Evolutionary conservation across 37 sponge, comb jelly and placozoan species (phyloP).

Genomic region (Spongilla lacustris): DNA sequence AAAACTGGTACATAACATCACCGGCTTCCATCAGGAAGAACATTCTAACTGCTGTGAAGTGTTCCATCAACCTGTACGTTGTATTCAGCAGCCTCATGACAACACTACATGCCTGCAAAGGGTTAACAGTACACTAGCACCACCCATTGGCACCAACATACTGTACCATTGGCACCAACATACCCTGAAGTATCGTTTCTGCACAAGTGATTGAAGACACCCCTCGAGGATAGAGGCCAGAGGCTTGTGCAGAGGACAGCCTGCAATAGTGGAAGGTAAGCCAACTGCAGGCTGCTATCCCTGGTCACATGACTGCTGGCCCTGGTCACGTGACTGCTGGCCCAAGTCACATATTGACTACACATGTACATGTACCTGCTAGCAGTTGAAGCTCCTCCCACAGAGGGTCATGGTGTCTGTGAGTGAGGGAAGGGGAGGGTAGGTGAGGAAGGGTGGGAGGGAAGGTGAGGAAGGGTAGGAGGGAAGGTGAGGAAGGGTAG

Average conservation of each 20-base stretch:
- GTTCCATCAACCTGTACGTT: slow-evolving; percentile 33
- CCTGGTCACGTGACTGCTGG: not conserved
- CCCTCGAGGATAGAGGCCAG: slow-evolving; percentile 13
- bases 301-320: not conserved
- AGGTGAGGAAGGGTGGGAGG: not conserved
- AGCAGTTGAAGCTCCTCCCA: not conserved
- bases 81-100: slow-evolving; percentile 34
- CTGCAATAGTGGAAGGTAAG: not conserved
- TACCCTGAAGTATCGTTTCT: slow-evolving; percentile 10
- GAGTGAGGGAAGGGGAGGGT: not conserved
- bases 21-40: slow-evolving; percentile 81
- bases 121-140: not conserved
- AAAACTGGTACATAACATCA: slow-evolving; percentile 54
- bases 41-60: slow-evolving; percentile 30
- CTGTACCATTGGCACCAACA: not conserved
- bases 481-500: not conserved
- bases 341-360: not conserved
- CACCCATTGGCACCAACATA: not conserved
- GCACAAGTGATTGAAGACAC: slow-evolving; percentile 23
- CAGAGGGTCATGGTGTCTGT: not conserved
- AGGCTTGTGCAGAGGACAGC: not conserved
- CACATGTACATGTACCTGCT: not conserved
- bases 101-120: slow-evolving; percentile 30
- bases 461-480: not conserved
- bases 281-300: not conserved